These are phyloP conservation scores for Leucoma salicis DNA, from an alignment of 2,888 invertebrate genomes.

Conservation along the genomic window DNA sequence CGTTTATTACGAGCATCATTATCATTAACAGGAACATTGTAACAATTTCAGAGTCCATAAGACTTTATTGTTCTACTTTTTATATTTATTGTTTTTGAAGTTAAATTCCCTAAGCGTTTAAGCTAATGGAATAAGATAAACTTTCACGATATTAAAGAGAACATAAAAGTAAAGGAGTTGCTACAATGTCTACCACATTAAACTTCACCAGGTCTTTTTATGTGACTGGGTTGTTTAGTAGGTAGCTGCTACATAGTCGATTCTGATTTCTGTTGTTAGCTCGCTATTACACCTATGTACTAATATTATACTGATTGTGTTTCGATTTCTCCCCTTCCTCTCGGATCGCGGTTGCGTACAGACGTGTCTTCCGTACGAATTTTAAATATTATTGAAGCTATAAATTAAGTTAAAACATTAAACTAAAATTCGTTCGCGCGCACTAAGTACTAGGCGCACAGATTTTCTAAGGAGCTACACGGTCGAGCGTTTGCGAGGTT, in stretches of 20 bases:
- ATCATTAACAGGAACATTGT: conserved; percentile 18
- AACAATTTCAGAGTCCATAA: conserved; percentile 27
- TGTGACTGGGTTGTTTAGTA: background rate
- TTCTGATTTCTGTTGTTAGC: background rate
- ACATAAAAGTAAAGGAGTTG: conserved; percentile 21
- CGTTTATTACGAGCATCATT: conserved; percentile 18
- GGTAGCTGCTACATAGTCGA: conserved; percentile 9
- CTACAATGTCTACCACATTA: conserved; percentile 13
- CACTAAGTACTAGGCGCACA: too few relatives aligned
- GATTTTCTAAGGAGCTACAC: too few relatives aligned
- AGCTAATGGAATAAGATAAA: conserved; percentile 26
- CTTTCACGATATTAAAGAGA: conserved; percentile 26
- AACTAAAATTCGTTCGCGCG: too few relatives aligned
- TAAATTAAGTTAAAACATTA: too few relatives aligned
- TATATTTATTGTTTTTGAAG: conserved; percentile 33
- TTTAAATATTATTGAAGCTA: too few relatives aligned
- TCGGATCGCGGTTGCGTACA: too few relatives aligned
- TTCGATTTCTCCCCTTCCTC: too few relatives aligned
- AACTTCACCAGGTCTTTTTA: conserved; percentile 7
- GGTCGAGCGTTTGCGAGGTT: too few relatives aligned
- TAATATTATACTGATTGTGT: too few relatives aligned
- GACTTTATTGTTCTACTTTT: conserved; percentile 35
- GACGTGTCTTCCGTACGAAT: too few relatives aligned
- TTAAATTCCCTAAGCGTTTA: conserved; percentile 19
- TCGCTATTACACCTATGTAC: too few relatives aligned